Base-by-base conservation (phyloP, 1,140 invertebrate genomes). In the Riptortus pedestris region DNA sequence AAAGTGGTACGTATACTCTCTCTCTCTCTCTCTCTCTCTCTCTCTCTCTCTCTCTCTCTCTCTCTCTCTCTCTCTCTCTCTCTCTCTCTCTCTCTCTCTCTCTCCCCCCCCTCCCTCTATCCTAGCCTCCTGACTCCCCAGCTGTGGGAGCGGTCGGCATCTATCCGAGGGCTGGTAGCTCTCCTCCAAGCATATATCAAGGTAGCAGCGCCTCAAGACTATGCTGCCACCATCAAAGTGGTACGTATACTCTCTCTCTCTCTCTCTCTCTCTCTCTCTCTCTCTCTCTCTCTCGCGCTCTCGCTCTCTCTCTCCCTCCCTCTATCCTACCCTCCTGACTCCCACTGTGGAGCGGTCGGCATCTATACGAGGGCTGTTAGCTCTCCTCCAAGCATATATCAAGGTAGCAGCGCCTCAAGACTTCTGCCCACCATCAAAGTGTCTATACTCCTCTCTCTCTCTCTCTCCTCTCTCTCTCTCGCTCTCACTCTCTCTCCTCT, bases 261-360 rank as follows among this genome's bases (percentile, higher is more conserved):
- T n/a, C n/a, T n/a, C n/a, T n/a, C n/a, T n/a, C n/a, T n/a, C n/a
- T n/a, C n/a, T n/a, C n/a, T n/a, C n/a, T n/a, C n/a, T n/a, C n/a
- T n/a, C n/a, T n/a, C n/a, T n/a, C n/a, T n/a, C n/a, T n/a, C n/a
- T n/a, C n/a, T n/a, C n/a, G n/a, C n/a, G n/a, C n/a, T n/a, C n/a
- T n/a, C n/a, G n/a, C n/a, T n/a, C n/a, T n/a, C n/a, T n/a, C n/a
- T n/a, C n/a, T n/a, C n/a, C n/a, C n/a, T n/a, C n/a, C n/a, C n/a
- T n/a, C n/a, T 91, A 97, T 69, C 90, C 91, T 0, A 91, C 87
- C 73, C 77, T 98, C 16, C 77, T 98, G 29, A 79, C 85, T 14
- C 93, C 94, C 77, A 98, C 28, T 98, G 96, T n/a, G 89, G 31
- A 38, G 5, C 31, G 31, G 31, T 38, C 31, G 20, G 51, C 20